Evolutionary conservation across 2,113 vertebrate species (phyloP).

Genomic region (Ceuthmochares aereus): DNA sequence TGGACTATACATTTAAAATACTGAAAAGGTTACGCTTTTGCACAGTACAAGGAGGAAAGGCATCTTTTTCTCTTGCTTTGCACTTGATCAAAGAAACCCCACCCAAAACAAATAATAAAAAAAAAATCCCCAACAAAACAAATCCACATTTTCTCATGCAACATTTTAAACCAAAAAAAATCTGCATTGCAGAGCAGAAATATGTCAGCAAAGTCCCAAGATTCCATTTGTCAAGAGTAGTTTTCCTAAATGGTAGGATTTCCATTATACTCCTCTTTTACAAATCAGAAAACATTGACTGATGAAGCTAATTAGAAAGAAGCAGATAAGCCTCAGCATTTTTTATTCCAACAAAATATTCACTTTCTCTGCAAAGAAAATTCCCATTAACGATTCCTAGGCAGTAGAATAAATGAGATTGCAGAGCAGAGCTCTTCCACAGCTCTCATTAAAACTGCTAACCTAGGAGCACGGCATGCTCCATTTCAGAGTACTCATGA

Average conservation of each 20-base stretch:
- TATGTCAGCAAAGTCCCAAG: background rate
- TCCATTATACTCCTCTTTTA: background rate
- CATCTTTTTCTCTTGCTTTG: background rate
- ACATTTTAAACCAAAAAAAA: background rate
- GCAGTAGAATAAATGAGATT: background rate
- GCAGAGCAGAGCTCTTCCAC: background rate
- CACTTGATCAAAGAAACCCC: background rate
- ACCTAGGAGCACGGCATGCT: background rate
- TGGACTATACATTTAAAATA: background rate
- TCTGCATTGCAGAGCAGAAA: background rate
- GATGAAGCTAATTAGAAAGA: background rate
- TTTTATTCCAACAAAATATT: background rate
- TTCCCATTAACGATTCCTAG: background rate
- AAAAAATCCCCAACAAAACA: background rate
- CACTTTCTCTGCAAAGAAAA: background rate
- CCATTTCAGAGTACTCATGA: background rate
- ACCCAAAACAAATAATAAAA: background rate
- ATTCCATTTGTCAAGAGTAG: background rate
- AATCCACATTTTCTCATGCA: background rate
- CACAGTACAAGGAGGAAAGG: background rate
- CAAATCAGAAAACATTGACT: background rate
- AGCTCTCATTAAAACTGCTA: background rate
- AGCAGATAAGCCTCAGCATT: background rate
- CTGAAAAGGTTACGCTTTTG: background rate
- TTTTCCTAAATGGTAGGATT: background rate